Evolutionary conservation across 2,888 invertebrate genomes (phyloP), one percentile per base, ranked within the genome.

Genomic region (Cryptops parisi): DNA sequence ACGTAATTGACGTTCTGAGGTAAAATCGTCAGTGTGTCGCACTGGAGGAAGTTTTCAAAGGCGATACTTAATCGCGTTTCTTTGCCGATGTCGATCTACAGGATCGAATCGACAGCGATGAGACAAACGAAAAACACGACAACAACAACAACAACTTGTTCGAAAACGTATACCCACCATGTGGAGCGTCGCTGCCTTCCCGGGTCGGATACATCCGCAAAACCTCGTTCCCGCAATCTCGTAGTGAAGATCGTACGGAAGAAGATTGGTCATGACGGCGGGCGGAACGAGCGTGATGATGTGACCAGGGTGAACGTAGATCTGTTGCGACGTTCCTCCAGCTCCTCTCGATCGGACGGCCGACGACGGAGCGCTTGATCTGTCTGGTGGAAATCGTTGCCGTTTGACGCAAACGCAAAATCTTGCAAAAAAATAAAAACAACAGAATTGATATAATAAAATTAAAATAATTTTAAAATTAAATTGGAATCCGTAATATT

Each of bases 201-300:
- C 74, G n/a, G 74, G 66, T 53, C 67, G 67, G 38, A 75, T 65
- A 38, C 65, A 64, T 12, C 64, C 64, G 23, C 46, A 53, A 1
- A 70, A 39, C 75, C 70, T 63, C 3, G 63, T 63, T 9, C 44
- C 21, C 6, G 40, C 47, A 63, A 68, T 61, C 39, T 60, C 61
- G 58, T 77, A 85, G 52, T 77, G 72, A 51, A 75, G 59, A 56
- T 76, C 76, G 45, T 71, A 66, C 0, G 96, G 96, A 50, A 97
- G 76, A 56, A 96, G 76, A 75, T 96, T 97, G 58, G 82, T 80
- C 2, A 96, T 67, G 17, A 83, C 69, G 19, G 97, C 74, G 0
- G 90, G 88, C 24, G 94, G 85, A 60, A 87, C 72, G 45, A 98
- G 72, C 2, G 81, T 79, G 56, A 97, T 80, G 17, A 82, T 80